These are phyloP conservation scores for Pimephales promelas DNA, from an alignment of 2,113 vertebrate genomes.

Conservation along the genomic window DNA sequence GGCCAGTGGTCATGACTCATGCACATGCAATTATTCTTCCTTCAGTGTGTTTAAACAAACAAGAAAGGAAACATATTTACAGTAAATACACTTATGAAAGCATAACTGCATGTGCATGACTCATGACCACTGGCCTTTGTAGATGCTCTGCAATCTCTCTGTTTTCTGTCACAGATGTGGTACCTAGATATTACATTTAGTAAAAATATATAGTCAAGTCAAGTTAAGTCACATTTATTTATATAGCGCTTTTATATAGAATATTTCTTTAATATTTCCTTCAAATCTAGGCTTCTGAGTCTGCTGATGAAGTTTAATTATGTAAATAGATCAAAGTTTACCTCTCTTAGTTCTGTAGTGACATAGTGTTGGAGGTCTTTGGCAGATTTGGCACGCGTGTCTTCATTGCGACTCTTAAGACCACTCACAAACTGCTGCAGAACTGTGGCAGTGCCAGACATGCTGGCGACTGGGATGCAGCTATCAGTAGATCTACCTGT, in stretches of 20 bases:
- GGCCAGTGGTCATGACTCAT: neutral
- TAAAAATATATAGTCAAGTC: no score
- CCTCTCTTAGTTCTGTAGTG: conserved; percentile 96
- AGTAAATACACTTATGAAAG: no score
- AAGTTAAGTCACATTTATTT: no score
- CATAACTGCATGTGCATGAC: no score
- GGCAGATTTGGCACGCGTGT: conserved; percentile 91
- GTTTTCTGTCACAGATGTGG: neutral
- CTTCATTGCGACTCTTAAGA: conserved; percentile 93
- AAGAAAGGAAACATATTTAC: no score
- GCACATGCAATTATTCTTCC: neutral
- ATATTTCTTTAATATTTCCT: neutral
- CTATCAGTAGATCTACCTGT: conserved; percentile 36
- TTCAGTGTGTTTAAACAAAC: no score
- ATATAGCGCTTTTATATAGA: no score
- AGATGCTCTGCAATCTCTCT: no score
- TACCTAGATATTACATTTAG: neutral
- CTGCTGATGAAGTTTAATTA: neutral
- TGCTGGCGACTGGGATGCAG: conserved; percentile 61
- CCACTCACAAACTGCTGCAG: conserved; percentile 95
- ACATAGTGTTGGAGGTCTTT: conserved; percentile 98
- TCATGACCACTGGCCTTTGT: no score
- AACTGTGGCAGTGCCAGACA: conserved; percentile 91
- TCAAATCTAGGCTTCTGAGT: neutral
- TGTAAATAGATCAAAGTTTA: conserved; percentile 57